Percentiles rank a stretch among this genome's conserved stretches.
These are phyloP conservation scores for Meriones psammophilus DNA, from an alignment of 2,797 vertebrate species.

Conservation along the genomic window DNA sequence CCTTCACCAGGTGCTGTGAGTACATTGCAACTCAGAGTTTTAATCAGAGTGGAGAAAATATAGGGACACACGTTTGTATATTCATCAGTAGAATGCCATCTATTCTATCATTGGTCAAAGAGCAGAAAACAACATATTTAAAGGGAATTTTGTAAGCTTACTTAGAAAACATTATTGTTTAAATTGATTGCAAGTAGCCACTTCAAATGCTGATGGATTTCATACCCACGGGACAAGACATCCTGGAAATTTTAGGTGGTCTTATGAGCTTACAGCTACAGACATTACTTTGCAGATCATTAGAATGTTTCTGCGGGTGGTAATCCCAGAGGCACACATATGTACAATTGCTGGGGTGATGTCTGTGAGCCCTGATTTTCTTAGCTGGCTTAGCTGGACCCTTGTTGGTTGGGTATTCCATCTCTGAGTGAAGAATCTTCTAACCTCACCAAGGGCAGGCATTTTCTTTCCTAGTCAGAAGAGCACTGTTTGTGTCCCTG, in stretches of 20 bases:
- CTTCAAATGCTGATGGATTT: not conserved
- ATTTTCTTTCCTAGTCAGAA: not conserved
- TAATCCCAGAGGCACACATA: not conserved
- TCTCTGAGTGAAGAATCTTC: not conserved
- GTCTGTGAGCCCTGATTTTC: not conserved
- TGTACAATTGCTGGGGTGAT: not conserved
- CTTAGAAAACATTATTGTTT: not conserved
- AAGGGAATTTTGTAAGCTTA: not conserved
- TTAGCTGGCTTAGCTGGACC: not conserved
- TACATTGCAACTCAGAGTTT: not conserved
- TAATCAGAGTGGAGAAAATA: not conserved
- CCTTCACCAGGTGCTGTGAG: not conserved
- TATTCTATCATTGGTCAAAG: not conserved
- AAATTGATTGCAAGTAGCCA: not conserved
- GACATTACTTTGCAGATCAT: not conserved
- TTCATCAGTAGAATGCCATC: not conserved
- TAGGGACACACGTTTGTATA: not conserved
- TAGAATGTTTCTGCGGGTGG: not conserved
- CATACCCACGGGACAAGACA: constrained; percentile 2
- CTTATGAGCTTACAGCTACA: constrained; percentile 9
- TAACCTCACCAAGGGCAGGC: not conserved
- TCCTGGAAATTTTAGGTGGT: not conserved
- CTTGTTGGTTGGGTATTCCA: not conserved
- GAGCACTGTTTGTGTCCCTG: not conserved
- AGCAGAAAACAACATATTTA: not conserved